These are phyloP conservation scores for Yasuhikotakia modesta DNA, from an alignment of 2,797 vertebrate species.

Conservation along the genomic window DNA sequence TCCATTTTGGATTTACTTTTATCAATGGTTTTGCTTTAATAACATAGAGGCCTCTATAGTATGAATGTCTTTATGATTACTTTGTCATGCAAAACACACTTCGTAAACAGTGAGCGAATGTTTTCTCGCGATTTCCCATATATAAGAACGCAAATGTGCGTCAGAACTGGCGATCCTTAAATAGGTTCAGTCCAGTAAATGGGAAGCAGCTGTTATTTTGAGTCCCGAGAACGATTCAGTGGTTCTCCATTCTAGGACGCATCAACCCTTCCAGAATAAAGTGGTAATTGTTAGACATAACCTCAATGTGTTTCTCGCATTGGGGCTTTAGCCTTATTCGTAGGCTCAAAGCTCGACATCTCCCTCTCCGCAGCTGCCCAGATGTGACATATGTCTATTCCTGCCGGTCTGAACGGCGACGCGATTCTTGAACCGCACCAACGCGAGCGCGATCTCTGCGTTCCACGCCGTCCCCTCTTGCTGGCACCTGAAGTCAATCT, in stretches of 20 bases:
- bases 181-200: background rate
- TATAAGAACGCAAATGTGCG: background rate
- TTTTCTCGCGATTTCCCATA: background rate
- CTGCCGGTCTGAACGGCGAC: slow-evolving; percentile 86
- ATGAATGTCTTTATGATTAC: too few species aligned
- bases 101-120: too few species aligned
- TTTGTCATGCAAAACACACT: too few species aligned
- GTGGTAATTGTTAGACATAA: background rate
- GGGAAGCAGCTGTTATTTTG: slow-evolving; percentile 36
- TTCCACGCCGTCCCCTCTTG: slow-evolving; percentile 91
- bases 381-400: slow-evolving; percentile 78
- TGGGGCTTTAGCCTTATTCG: background rate
- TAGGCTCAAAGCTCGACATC: slow-evolving; percentile 42
- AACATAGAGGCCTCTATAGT: too few species aligned
- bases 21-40: too few species aligned
- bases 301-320: background rate
- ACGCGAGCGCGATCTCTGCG: slow-evolving; percentile 87
- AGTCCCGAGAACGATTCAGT: background rate
- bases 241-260: background rate
- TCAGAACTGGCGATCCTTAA: slow-evolving; percentile 1
- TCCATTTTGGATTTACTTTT: too few species aligned
- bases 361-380: slow-evolving; percentile 73
- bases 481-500: slow-evolving; percentile 90
- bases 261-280: slow-evolving; percentile 1
- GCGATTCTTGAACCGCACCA: slow-evolving; percentile 90